Conservation (phyloP, 30 jellyfish, hydroid and myxozoan genomes). For the Turritopsis dohrnii region DNA sequence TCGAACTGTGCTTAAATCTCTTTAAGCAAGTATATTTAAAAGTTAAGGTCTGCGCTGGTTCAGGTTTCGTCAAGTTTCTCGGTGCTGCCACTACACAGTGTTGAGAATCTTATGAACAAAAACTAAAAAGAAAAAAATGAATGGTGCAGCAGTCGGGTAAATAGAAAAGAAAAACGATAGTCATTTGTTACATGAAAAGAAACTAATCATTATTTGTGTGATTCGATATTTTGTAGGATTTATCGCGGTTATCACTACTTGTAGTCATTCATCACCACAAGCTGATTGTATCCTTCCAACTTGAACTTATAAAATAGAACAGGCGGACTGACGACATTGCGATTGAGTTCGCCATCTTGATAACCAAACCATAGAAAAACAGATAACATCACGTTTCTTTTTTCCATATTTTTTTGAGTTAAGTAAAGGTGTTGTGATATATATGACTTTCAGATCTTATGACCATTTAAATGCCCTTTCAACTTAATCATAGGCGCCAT, state of each 20-base stretch:
- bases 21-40: too few relatives aligned
- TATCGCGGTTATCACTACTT: not conserved
- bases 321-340: not conserved
- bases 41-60: too few relatives aligned
- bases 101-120: too few relatives aligned
- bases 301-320: not conserved
- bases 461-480: not conserved
- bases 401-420: not conserved
- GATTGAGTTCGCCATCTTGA: not conserved
- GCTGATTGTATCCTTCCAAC: not conserved
- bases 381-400: too few relatives aligned
- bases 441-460: too few relatives aligned
- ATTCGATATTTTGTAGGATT: not conserved
- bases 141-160: too few relatives aligned
- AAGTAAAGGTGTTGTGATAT: too few relatives aligned
- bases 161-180: not conserved
- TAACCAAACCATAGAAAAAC: not conserved
- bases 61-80: too few relatives aligned
- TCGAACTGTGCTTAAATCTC: too few relatives aligned
- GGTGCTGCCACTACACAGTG: too few relatives aligned
- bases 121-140: too few relatives aligned
- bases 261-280: not conserved
- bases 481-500: not conserved
- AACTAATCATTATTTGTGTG: not conserved
- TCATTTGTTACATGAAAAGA: not conserved